Conservation (phyloP, 1,140 invertebrate genomes). For the Belonocnema kinseyi region DNA sequence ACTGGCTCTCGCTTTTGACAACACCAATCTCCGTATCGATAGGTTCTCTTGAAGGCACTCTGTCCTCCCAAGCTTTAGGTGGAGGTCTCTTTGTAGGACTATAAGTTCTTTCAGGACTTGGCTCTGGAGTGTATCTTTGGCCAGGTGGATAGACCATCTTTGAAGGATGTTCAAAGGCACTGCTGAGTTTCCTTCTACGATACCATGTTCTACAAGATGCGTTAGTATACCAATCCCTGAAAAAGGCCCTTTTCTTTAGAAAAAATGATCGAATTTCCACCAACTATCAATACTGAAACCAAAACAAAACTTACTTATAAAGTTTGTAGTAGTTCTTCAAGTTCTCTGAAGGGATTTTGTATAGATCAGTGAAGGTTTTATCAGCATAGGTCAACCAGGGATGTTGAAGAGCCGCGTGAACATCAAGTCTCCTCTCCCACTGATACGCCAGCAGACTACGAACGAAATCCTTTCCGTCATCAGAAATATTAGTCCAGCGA, state of each 20-base stretch:
- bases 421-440: constrained; percentile 85
- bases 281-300: neutral
- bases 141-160: constrained; percentile 95
- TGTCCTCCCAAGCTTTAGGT: constrained; percentile 80
- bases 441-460: constrained; percentile 85
- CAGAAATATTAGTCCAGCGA: constrained; percentile 83
- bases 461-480: constrained; percentile 92
- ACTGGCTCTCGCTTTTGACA: constrained; percentile 91
- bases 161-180: constrained; percentile 92
- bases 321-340: constrained; percentile 86
- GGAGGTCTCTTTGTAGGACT: constrained; percentile 72
- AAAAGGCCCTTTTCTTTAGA: constrained; percentile 35
- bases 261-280: neutral
- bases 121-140: constrained; percentile 85
- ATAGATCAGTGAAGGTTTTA: constrained; percentile 79
- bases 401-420: constrained; percentile 87
- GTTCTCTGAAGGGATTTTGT: constrained; percentile 84
- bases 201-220: constrained; percentile 91
- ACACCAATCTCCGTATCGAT: constrained; percentile 89
- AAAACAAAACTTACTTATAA: constrained; percentile 77
- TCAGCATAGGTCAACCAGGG: constrained; percentile 90
- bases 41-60: constrained; percentile 84
- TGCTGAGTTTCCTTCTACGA: constrained; percentile 85
- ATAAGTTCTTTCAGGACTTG: constrained; percentile 79
- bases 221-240: constrained; percentile 91